Conservation (phyloP, 2,113 vertebrate genomes). For the Dicerorhinus sumatrensis region DNA sequence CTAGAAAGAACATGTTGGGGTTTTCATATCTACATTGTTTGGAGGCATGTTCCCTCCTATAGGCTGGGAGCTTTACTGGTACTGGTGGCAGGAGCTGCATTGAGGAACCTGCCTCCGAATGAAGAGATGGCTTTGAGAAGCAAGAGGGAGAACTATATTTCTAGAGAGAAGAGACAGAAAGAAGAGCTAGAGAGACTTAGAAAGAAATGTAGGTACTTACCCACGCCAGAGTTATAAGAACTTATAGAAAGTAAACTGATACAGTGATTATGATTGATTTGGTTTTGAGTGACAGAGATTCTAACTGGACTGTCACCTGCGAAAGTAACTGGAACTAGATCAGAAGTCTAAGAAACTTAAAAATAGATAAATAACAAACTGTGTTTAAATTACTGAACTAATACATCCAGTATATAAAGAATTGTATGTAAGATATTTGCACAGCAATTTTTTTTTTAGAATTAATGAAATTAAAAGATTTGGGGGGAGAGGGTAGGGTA, state of each 20-base stretch:
- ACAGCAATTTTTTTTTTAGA: conserved; percentile 34
- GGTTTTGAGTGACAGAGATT: not conserved
- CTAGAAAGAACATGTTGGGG: not conserved
- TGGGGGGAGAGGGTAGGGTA: not conserved
- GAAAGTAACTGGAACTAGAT: not conserved
- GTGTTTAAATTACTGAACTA: conserved; percentile 37
- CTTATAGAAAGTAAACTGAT: conserved; percentile 20
- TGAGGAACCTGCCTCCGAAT: not conserved
- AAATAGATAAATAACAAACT: not conserved
- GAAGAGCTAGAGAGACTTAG: conserved; percentile 33
- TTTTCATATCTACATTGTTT: not conserved
- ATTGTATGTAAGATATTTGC: not conserved
- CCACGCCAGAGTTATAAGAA: not conserved
- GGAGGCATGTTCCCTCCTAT: not conserved
- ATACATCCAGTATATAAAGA: conserved; percentile 1
- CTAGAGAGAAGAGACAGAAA: conserved; percentile 17
- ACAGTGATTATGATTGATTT: not conserved
- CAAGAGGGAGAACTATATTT: not conserved
- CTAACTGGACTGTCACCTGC: not conserved
- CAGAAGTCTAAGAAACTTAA: conserved; percentile 31
- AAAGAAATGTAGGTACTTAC: not conserved
- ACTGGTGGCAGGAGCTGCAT: not conserved
- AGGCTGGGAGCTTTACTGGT: not conserved
- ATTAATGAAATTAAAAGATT: conserved; percentile 43
- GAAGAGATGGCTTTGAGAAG: not conserved